These are phyloP conservation scores for Ceratoteleas bidentatus DNA, from an alignment of 1,140 invertebrate genomes.

Conservation along the genomic window DNA sequence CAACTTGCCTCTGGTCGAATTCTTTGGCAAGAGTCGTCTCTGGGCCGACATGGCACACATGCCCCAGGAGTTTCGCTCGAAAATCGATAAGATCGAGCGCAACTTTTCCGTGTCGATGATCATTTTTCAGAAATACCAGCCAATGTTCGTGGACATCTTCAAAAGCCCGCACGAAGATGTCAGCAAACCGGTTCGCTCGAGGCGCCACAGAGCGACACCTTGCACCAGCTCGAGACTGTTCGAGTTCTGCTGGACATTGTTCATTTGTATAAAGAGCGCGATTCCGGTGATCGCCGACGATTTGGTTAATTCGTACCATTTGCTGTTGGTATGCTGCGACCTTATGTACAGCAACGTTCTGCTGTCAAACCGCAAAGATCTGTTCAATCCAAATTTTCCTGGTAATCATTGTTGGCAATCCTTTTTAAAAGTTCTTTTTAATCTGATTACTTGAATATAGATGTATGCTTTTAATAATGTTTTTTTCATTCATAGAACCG, in stretches of 20 bases:
- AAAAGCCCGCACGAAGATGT: slow-evolving; percentile 84
- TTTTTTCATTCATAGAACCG: too few relatives aligned
- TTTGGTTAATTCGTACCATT: slow-evolving; percentile 96
- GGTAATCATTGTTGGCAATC: slow-evolving; percentile 84
- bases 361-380: slow-evolving; percentile 89
- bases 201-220: slow-evolving; percentile 87
- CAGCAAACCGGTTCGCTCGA: slow-evolving; percentile 82
- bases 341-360: slow-evolving; percentile 94
- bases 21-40: slow-evolving; percentile 97
- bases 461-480: too few relatives aligned
- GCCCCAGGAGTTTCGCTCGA: slow-evolving; percentile 90
- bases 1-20: slow-evolving; percentile 95
- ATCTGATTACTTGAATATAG: too few relatives aligned
- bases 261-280: slow-evolving; percentile 94
- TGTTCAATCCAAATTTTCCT: slow-evolving; percentile 92
- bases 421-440: too few relatives aligned
- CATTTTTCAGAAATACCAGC: slow-evolving; percentile 95
- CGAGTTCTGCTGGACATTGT: slow-evolving; percentile 96
- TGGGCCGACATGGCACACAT: slow-evolving; percentile 98
- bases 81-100: slow-evolving; percentile 92
- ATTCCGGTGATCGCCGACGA: slow-evolving; percentile 92
- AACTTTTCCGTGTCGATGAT: slow-evolving; percentile 97
- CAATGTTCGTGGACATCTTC: slow-evolving; percentile 93
- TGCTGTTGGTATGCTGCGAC: slow-evolving; percentile 94
- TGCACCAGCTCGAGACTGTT: slow-evolving; percentile 92